Conservation (phyloP, 2,113 vertebrate genomes). For the Macquaria australasica region DNA sequence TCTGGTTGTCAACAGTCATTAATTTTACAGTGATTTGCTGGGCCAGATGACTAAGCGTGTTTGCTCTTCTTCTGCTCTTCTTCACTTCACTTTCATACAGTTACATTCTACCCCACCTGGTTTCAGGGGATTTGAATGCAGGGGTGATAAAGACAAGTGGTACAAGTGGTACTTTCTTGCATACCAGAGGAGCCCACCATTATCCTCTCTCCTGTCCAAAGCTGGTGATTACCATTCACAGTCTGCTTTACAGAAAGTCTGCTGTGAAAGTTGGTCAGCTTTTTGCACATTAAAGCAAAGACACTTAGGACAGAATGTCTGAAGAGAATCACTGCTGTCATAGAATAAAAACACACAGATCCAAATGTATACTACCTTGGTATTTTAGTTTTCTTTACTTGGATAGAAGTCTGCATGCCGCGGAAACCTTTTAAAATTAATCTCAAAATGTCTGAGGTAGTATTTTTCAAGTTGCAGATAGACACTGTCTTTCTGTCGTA, state of each 20-base stretch:
- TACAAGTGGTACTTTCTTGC: not conserved
- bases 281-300: not conserved
- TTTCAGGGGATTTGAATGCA: slow-evolving; percentile 4
- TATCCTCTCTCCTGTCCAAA: slow-evolving; percentile 1
- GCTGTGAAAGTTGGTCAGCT: not conserved
- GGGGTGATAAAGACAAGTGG: not conserved
- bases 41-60: not conserved
- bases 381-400: not conserved
- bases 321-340: not conserved
- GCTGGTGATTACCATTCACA: not conserved
- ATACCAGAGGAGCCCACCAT: not conserved
- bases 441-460: not conserved
- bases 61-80: not conserved
- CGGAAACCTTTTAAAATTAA: not conserved
- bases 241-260: not conserved
- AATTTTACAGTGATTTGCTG: not conserved
- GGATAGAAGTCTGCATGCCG: not conserved
- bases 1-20: not conserved
- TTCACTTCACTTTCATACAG: slow-evolving; percentile 1
- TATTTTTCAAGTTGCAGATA: not conserved
- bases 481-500: not conserved
- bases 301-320: not conserved
- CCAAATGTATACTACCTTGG: not conserved
- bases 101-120: not conserved
- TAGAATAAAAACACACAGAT: not conserved